These are phyloP conservation scores for Meteorus colon DNA, from an alignment of 2,888 invertebrate species.

Conservation along the genomic window DNA sequence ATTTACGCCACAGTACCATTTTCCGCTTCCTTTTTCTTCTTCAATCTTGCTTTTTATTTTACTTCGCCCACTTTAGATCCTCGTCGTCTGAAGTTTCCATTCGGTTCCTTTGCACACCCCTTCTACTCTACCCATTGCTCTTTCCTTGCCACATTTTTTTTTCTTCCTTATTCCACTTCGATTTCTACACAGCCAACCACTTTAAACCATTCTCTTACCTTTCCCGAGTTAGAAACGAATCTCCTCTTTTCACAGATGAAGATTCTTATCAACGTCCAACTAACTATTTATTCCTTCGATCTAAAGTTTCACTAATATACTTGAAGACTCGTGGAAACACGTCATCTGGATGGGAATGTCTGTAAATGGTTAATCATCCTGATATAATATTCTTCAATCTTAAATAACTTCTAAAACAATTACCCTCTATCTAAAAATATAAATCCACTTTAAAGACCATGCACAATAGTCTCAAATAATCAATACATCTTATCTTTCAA, in stretches of 20 bases:
- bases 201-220: conserved; percentile 46
- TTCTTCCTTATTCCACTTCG: conserved; percentile 36
- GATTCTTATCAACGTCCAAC: conserved; percentile 50
- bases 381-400: neutral
- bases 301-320: conserved; percentile 52
- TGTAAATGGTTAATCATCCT: neutral
- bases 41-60: too few relatives aligned
- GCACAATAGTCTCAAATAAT: too few relatives aligned
- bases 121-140: neutral
- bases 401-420: neutral
- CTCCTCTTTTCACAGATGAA: conserved; percentile 32
- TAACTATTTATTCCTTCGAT: conserved; percentile 48
- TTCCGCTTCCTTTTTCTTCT: too few relatives aligned
- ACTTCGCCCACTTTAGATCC: too few relatives aligned
- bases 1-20: too few relatives aligned
- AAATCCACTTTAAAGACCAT: too few relatives aligned
- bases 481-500: neutral
- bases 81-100: neutral
- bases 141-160: conserved; percentile 2
- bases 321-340: conserved; percentile 47
- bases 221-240: neutral
- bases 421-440: neutral
- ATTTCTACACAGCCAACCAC: conserved; percentile 48
- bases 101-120: neutral
- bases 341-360: conserved; percentile 22